Conservation (phyloP, 2,797 vertebrate genomes). For the Thamnophis elegans region DNA sequence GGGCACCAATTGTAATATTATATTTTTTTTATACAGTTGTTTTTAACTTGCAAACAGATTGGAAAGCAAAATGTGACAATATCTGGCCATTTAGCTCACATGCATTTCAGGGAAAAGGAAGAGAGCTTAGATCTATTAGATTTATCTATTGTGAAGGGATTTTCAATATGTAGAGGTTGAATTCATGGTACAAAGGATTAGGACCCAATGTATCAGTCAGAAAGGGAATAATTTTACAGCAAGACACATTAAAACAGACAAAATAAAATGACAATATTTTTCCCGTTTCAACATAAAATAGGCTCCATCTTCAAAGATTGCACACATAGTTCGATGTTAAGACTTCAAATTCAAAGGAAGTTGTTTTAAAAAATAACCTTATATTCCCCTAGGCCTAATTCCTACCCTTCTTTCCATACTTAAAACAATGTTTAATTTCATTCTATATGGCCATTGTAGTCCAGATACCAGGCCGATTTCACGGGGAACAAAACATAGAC, state of each 20-base stretch:
- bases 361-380: neutral
- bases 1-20: neutral
- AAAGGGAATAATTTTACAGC: neutral
- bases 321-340: neutral
- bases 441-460: neutral
- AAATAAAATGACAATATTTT: neutral
- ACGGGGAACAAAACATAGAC: neutral
- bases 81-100: neutral
- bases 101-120: neutral
- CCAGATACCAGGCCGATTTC: neutral
- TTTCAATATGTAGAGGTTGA: neutral
- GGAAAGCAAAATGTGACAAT: neutral
- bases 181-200: neutral
- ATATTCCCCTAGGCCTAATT: neutral
- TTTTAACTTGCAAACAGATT: neutral
- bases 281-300: neutral
- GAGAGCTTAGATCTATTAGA: neutral
- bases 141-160: neutral
- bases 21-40: neutral
- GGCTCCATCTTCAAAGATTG: constrained; percentile 63
- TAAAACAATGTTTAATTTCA: neutral
- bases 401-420: neutral
- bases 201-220: neutral
- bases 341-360: neutral
- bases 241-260: neutral